Conservation (phyloP, 2,113 vertebrate species). For the Jacana jacana region DNA sequence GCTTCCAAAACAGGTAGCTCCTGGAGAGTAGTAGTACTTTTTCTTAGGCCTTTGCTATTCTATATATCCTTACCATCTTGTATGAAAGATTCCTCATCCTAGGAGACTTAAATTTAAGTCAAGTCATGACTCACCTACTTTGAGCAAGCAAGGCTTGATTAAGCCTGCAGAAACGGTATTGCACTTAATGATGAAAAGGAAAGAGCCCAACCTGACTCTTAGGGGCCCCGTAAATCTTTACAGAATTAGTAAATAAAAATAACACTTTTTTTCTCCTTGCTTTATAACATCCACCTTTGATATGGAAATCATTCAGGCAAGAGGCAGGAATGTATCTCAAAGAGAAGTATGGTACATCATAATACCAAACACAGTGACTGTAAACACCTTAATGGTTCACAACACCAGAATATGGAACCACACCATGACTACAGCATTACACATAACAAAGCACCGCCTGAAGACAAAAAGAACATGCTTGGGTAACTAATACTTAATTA, state of each 20-base stretch:
- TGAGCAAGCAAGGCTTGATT: not conserved
- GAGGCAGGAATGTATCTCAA: not conserved
- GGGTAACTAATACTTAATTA: not conserved
- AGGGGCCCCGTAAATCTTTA: not conserved
- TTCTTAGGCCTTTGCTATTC: not conserved
- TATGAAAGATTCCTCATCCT: not conserved
- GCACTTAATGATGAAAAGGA: not conserved
- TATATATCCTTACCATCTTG: not conserved
- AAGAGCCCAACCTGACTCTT: not conserved
- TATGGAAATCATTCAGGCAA: not conserved
- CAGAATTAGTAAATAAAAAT: not conserved
- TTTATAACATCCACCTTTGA: not conserved
- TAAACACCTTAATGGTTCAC: not conserved
- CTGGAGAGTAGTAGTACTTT: not conserved
- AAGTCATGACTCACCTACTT: not conserved
- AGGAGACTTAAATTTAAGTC: not conserved
- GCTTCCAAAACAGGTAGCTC: not conserved
- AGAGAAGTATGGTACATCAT: not conserved
- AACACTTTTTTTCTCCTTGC: not conserved
- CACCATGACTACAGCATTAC: not conserved
- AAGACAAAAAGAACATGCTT: not conserved
- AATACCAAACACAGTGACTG: not conserved
- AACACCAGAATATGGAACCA: not conserved
- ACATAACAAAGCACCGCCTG: not conserved
- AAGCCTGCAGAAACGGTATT: not conserved